Evolutionary conservation across 2,113 vertebrate species (phyloP).

Genomic region (Sebastes fasciatus): DNA sequence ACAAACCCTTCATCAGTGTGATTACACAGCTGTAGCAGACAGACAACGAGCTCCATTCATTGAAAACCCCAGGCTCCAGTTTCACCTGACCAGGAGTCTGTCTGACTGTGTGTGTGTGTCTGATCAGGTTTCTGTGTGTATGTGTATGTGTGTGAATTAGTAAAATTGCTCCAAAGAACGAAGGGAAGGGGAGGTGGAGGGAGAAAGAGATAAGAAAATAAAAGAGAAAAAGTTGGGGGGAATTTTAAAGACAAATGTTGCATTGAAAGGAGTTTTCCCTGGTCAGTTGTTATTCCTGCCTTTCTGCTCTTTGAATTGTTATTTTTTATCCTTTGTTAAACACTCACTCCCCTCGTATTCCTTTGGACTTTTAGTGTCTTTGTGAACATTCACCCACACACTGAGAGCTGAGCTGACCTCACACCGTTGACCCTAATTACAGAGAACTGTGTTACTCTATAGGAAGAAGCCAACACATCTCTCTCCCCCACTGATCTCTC

Average conservation of each 20-base stretch:
- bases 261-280: slow-evolving; percentile 8
- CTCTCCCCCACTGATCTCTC: slow-evolving; percentile 28
- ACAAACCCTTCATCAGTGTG: slow-evolving; percentile 73
- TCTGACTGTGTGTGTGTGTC: slow-evolving; percentile 20
- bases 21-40: slow-evolving; percentile 78
- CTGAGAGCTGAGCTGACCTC: slow-evolving; percentile 49
- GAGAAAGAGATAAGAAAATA: slow-evolving; percentile 27
- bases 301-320: slow-evolving; percentile 26
- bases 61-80: slow-evolving; percentile 55
- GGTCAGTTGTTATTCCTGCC: neutral
- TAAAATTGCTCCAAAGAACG: slow-evolving; percentile 7
- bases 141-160: slow-evolving; percentile 34
- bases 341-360: neutral
- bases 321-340: slow-evolving; percentile 29
- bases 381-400: slow-evolving; percentile 39
- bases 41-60: slow-evolving; percentile 81
- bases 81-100: slow-evolving; percentile 74
- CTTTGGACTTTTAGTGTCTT: slow-evolving; percentile 11
- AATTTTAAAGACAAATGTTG: slow-evolving; percentile 5
- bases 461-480: slow-evolving; percentile 24
- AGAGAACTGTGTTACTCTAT: slow-evolving; percentile 42
- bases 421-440: slow-evolving; percentile 65
- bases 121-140: slow-evolving; percentile 1
- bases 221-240: neutral
- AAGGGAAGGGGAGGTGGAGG: neutral